phyloP scores from a whole-genome alignment of 2,797 vertebrate genomes.

The Tragopan temminckii region DNA sequence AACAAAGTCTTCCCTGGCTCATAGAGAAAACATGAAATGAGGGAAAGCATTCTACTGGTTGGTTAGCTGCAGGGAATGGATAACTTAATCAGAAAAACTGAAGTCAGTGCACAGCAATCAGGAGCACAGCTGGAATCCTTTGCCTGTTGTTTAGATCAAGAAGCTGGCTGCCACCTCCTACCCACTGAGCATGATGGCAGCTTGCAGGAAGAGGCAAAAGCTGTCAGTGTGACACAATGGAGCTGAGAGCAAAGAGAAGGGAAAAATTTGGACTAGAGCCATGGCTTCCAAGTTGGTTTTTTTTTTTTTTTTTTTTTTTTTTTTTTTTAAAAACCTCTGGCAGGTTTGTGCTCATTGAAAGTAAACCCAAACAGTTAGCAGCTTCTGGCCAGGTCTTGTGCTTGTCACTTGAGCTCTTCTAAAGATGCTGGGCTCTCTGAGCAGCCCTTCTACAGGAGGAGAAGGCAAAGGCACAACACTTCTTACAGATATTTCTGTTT shows the following conservation, averaged over 20 bases:
- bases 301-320: constrained; percentile 15
- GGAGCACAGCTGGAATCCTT: neutral
- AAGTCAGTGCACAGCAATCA: neutral
- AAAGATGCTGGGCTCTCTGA: neutral
- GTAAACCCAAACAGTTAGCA: neutral
- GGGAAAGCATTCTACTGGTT: neutral
- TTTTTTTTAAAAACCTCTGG: neutral
- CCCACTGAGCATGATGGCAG: neutral
- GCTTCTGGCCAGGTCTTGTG: neutral
- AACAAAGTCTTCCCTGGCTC: neutral
- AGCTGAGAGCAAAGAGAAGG: neutral
- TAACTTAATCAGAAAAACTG: neutral
- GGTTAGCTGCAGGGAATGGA: neutral
- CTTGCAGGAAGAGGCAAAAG: neutral
- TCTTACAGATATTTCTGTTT: constrained; percentile 24
- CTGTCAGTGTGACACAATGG: neutral
- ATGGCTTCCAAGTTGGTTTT: neutral
- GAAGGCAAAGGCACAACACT: neutral
- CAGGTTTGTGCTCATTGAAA: neutral
- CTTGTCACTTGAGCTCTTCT: neutral
- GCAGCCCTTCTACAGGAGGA: neutral
- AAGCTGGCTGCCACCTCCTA: neutral
- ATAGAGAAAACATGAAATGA: neutral
- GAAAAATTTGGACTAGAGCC: constrained; percentile 20
- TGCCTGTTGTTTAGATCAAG: neutral